Conservation (phyloP, 2,888 invertebrate species). For the Diarsia brunnea region DNA sequence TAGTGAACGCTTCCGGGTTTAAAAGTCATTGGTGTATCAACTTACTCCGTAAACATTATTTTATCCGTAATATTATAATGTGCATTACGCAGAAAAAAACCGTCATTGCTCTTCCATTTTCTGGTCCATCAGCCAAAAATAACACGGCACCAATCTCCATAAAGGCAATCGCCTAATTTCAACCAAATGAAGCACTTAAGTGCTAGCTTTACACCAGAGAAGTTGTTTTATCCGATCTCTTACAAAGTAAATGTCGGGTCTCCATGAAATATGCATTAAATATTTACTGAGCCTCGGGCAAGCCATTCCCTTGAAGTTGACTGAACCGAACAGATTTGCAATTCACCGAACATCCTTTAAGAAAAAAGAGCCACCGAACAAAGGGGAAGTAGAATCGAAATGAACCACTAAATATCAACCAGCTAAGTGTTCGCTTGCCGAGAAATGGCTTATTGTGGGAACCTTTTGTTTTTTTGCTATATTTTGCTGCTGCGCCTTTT, state of each 20-base stretch:
- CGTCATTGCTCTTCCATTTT: conserved; percentile 1
- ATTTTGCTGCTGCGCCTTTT: conserved; percentile 45
- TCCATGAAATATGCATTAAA: conserved; percentile 90
- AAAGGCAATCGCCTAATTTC: conserved; percentile 54
- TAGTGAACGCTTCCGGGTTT: background rate
- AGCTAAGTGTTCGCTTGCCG: conserved; percentile 67
- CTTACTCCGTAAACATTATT: background rate
- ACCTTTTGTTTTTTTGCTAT: conserved; percentile 62
- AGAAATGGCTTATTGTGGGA: conserved; percentile 62
- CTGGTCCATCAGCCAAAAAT: conserved; percentile 12
- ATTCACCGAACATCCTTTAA: conserved; percentile 88
- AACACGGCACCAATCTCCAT: conserved; percentile 15
- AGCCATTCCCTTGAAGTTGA: conserved; percentile 86
- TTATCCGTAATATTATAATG: too few species aligned
- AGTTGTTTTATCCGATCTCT: conserved; percentile 84
- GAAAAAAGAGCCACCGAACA: conserved; percentile 85
- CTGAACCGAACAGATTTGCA: conserved; percentile 88
- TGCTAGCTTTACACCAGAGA: conserved; percentile 73
- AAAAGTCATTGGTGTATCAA: background rate
- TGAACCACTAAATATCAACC: conserved; percentile 83
- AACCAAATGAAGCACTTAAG: conserved; percentile 64
- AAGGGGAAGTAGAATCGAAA: conserved; percentile 84
- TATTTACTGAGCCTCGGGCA: conserved; percentile 86
- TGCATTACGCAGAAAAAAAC: background rate
- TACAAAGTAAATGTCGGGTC: conserved; percentile 85